A percentile compares a stretch with the other conserved stretches of the same genome.
Conservation (phyloP, 2,888 invertebrate genomes). For the Torymus auratus region DNA sequence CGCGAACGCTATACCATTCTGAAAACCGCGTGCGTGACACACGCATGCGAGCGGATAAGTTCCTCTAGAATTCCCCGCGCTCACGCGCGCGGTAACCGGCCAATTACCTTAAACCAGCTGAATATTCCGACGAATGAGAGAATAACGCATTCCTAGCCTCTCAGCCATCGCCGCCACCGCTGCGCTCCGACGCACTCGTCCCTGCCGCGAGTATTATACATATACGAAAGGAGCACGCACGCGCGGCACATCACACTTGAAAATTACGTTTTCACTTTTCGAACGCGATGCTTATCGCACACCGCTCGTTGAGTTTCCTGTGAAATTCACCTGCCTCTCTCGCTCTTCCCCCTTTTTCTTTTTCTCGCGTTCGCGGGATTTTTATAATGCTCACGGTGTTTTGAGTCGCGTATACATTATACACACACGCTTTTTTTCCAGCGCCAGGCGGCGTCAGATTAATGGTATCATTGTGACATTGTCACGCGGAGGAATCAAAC, state of each 20-base stretch:
- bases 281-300: too few relatives aligned
- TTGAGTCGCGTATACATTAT: neutral
- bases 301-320: slow-evolving; percentile 23
- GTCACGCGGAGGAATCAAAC: slow-evolving; percentile 14
- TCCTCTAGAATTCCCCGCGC: slow-evolving; percentile 48
- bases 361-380: neutral
- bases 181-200: slow-evolving; percentile 21
- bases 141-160: neutral
- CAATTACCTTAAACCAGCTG: slow-evolving; percentile 76
- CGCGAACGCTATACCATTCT: slow-evolving; percentile 49
- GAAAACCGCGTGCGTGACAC: slow-evolving; percentile 59
- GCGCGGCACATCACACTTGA: neutral
- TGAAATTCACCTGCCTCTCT: slow-evolving; percentile 5
- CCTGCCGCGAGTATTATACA: too few relatives aligned
- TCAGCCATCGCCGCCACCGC: too few relatives aligned
- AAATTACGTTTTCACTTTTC: slow-evolving; percentile 27
- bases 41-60: slow-evolving; percentile 63
- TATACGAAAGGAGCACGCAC: too few relatives aligned
- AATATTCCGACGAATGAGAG: slow-evolving; percentile 73
- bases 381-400: neutral
- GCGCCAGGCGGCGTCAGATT: neutral
- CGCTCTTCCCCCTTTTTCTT: neutral
- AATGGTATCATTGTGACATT: slow-evolving; percentile 24
- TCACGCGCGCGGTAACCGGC: slow-evolving; percentile 64
- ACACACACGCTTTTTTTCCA: neutral